A percentile compares a stretch with the other conserved stretches of the same genome.
Evolutionary conservation across 2,888 invertebrate genomes (phyloP).

Genomic region (Cantharis rufa): DNA sequence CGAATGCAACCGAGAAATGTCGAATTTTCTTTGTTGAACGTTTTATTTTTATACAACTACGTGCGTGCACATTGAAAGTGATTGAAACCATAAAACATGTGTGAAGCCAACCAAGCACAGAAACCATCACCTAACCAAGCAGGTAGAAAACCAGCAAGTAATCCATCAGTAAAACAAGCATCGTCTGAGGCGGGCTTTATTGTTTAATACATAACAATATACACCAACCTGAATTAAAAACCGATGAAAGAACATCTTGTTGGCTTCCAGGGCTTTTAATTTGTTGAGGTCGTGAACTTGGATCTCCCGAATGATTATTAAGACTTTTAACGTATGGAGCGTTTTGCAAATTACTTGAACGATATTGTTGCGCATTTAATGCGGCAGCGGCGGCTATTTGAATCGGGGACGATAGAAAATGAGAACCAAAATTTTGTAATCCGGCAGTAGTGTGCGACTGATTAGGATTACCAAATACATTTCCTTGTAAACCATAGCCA

Average conservation of each 20-base stretch:
- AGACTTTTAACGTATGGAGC: slow-evolving; percentile 54
- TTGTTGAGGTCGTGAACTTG: slow-evolving; percentile 56
- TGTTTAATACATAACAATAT: too few relatives aligned
- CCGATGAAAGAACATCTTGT: slow-evolving; percentile 60
- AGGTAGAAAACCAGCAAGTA: too few relatives aligned
- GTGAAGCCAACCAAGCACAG: too few relatives aligned
- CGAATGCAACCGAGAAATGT: too few relatives aligned
- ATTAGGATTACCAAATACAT: slow-evolving; percentile 56
- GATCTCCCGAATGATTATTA: slow-evolving; percentile 47
- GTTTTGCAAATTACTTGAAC: slow-evolving; percentile 63
- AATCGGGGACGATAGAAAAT: slow-evolving; percentile 65
- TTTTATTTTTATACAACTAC: too few relatives aligned
- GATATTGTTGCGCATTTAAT: slow-evolving; percentile 64
- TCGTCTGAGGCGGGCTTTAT: too few relatives aligned
- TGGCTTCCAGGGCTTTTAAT: slow-evolving; percentile 62
- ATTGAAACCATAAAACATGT: too few relatives aligned
- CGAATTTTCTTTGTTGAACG: too few relatives aligned
- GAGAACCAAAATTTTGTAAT: slow-evolving; percentile 60
- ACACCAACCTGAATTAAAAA: slow-evolving; percentile 61
- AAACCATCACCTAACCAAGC: too few relatives aligned
- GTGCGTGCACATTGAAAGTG: too few relatives aligned
- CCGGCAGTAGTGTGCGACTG: slow-evolving; percentile 57
- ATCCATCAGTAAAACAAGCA: too few relatives aligned
- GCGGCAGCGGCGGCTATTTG: slow-evolving; percentile 67
- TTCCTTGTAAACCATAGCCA: slow-evolving; percentile 58